Evolutionary conservation across 2,113 vertebrate genomes (phyloP).

Genomic region (Gavia stellata): DNA sequence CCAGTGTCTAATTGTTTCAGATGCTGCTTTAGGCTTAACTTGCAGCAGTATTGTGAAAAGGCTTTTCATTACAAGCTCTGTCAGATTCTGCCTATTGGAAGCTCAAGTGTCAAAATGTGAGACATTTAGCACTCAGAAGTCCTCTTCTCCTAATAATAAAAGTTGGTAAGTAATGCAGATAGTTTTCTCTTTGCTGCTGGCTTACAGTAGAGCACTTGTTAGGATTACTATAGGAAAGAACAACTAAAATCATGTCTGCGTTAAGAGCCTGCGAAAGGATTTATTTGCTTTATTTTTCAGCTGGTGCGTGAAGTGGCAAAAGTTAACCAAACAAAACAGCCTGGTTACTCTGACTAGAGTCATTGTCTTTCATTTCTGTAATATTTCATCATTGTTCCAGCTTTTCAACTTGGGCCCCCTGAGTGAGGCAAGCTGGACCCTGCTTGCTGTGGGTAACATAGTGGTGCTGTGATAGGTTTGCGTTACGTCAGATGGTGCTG

Average conservation of each 20-base stretch:
- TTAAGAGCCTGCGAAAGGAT: background rate
- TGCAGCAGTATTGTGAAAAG: background rate
- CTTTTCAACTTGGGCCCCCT: background rate
- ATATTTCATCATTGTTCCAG: background rate
- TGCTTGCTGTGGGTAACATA: background rate
- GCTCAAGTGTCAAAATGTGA: background rate
- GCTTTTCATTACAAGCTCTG: background rate
- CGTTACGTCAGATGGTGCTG: background rate
- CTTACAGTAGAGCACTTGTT: background rate
- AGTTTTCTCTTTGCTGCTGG: background rate
- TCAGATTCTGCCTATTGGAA: background rate
- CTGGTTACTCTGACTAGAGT: background rate
- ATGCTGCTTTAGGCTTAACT: background rate
- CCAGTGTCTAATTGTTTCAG: background rate
- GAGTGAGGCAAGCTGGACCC: background rate
- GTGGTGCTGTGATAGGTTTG: background rate
- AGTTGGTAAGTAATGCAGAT: background rate
- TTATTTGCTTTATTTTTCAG: background rate
- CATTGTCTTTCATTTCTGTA: background rate
- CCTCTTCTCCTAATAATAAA: background rate
- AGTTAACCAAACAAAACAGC: background rate
- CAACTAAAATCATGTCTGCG: background rate
- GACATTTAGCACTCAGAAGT: background rate
- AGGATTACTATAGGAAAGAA: background rate
- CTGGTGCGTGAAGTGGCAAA: background rate